Evolutionary conservation across 2,797 vertebrate species (phyloP).

Genomic region (Paramormyrops hopkinsi): DNA sequence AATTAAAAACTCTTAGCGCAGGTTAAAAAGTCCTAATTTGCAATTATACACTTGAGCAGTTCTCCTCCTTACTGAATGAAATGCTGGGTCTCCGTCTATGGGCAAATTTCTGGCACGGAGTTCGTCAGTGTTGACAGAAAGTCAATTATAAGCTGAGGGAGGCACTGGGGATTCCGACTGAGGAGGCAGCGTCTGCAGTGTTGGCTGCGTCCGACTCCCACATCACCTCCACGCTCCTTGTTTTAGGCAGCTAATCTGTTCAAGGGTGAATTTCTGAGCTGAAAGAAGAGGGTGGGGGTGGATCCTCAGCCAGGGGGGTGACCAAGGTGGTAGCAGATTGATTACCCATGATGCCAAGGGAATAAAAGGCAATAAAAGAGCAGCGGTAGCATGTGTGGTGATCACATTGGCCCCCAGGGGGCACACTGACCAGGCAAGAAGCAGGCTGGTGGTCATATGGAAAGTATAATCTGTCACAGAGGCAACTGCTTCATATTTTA

Average conservation of each 20-base stretch:
- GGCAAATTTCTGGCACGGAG: not conserved
- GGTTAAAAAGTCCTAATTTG: conserved; percentile 25
- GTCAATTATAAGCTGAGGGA: not conserved
- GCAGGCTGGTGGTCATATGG: not conserved
- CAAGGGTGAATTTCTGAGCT: not conserved
- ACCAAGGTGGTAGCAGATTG: not conserved
- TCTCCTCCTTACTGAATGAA: conserved; percentile 10
- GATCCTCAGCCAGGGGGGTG: not conserved
- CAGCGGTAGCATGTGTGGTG: not conserved
- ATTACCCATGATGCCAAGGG: not conserved
- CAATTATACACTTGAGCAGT: conserved; percentile 25
- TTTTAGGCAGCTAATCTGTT: not conserved
- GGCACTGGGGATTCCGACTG: not conserved
- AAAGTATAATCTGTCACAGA: conserved; percentile 32
- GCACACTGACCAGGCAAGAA: not conserved
- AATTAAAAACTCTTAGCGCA: conserved; percentile 28
- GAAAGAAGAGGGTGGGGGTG: not conserved
- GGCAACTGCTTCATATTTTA: conserved; percentile 52
- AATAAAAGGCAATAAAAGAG: not conserved
- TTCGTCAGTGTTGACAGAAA: not conserved
- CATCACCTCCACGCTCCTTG: not conserved
- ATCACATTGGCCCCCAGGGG: not conserved
- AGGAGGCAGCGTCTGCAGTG: not conserved
- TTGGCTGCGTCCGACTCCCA: not conserved
- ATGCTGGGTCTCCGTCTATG: not conserved